Evolutionary conservation across 2,888 invertebrate species (phyloP), one percentile per base, ranked within the genome.

Genomic region (Psylliodes chrysocephalus): DNA sequence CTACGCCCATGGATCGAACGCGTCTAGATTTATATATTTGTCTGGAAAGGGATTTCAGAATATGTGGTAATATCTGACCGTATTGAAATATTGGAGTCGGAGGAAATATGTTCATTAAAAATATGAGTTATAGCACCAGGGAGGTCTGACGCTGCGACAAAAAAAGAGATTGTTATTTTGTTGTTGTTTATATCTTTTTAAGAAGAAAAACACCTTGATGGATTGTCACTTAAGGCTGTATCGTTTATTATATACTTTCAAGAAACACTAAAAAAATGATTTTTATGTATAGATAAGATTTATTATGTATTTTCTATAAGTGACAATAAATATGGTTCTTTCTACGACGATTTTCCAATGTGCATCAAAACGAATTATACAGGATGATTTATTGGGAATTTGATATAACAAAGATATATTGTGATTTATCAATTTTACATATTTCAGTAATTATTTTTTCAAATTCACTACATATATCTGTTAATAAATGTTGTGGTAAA

Each of bases 41-140:
- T 40, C 40, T 40, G 40, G 12, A 40, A 40, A 12, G 40, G 14
- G 12, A 10, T 40, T 40, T n/a, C 10, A 40, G 12, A 12, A 40
- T 40, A 40, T 17, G 40, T 40, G 40, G 40, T 40, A 40, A 40
- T 40, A 40, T 40, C 12, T 40, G 40, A 40, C 40, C 40, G 40
- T 40, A 40, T 40, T 40, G 40, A 40, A 40, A 40, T 40, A 40
- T 40, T 2, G 40, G 40, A 40, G 8, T 40, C 12, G 17, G 40
- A 40, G 49, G 35, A 51, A 60, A 51, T 60, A 60, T 60, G 49
- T 51, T 51, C 59, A 60, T 60, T 60, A 49, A 60, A 49, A 51
- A 60, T 60, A 51, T 60, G 59, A 60, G 51, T 60, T 60, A 60
- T 60, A 22, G 22, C 22, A 22, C 22, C 6, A 6, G 40, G 40